Conservation (phyloP, 2,113 vertebrate genomes). For the Pelvicachromis taeniatus region DNA sequence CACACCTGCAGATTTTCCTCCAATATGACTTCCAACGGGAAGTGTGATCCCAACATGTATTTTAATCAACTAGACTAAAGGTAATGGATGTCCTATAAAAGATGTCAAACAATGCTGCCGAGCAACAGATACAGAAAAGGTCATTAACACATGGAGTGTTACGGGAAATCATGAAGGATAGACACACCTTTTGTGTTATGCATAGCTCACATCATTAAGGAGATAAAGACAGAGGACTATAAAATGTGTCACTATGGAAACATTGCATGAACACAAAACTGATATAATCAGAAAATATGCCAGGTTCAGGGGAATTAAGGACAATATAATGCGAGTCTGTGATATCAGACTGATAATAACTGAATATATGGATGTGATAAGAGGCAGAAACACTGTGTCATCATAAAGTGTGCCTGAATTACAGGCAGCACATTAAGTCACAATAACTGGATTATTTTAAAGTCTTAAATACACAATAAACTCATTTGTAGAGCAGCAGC, state of each 20-base stretch:
- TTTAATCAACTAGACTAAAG: neutral
- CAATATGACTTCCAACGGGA: neutral
- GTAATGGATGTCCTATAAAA: neutral
- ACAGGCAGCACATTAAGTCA: neutral
- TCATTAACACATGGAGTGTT: neutral
- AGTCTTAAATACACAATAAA: neutral
- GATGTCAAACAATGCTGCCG: neutral
- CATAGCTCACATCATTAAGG: neutral
- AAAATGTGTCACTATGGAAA: neutral
- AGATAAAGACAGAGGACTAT: neutral
- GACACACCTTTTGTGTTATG: neutral
- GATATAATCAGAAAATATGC: neutral
- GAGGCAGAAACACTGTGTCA: neutral
- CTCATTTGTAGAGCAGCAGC: neutral
- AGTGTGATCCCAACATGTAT: neutral
- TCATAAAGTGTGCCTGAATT: neutral
- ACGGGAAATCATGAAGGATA: neutral
- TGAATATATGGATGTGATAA: neutral
- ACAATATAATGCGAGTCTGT: neutral
- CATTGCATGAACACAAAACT: neutral
- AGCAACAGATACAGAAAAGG: neutral
- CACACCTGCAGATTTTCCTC: neutral
- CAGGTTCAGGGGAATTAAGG: neutral
- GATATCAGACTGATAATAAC: neutral
- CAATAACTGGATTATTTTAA: neutral